These are phyloP conservation scores for Nasua narica DNA, from an alignment of 2,797 vertebrate species.

Conservation along the genomic window DNA sequence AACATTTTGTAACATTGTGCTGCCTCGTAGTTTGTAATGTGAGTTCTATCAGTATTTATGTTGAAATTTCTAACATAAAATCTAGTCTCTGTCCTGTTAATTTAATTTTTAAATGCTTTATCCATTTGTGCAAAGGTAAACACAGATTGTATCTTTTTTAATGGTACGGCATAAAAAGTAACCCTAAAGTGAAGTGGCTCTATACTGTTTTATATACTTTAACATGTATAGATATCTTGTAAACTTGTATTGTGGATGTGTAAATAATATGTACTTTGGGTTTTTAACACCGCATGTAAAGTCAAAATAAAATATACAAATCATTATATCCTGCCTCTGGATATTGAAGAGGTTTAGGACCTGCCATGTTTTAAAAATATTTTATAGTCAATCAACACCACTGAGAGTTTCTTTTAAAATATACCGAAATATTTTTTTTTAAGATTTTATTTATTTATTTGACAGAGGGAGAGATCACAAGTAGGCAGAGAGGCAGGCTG, in stretches of 20 bases:
- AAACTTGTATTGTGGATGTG: slow-evolving; percentile 99
- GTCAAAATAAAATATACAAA: slow-evolving; percentile 98
- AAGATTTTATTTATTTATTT: no score
- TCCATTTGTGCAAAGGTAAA: slow-evolving; percentile 93
- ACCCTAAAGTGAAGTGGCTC: slow-evolving; percentile 91
- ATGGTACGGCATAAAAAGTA: slow-evolving; percentile 94
- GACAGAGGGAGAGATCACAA: no score
- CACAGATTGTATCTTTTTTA: slow-evolving; percentile 93
- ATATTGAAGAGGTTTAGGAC: slow-evolving; percentile 12
- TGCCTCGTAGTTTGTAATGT: slow-evolving; percentile 98
- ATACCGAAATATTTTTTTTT: not conserved
- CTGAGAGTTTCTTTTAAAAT: not conserved
- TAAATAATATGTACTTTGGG: slow-evolving; percentile 98
- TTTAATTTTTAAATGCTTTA: slow-evolving; percentile 91
- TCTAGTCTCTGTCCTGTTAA: slow-evolving; percentile 94
- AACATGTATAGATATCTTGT: slow-evolving; percentile 98
- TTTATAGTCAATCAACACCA: not conserved
- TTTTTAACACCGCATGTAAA: slow-evolving; percentile 99
- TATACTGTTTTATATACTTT: slow-evolving; percentile 95
- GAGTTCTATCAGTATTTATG: slow-evolving; percentile 92
- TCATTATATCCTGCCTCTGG: slow-evolving; percentile 60
- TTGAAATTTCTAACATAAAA: slow-evolving; percentile 93
- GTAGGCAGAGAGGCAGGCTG: no score
- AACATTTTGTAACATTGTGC: slow-evolving; percentile 92
- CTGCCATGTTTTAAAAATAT: not conserved